Evolutionary conservation across 2,797 vertebrate species (phyloP).

Genomic region (Rachycentron canadum): DNA sequence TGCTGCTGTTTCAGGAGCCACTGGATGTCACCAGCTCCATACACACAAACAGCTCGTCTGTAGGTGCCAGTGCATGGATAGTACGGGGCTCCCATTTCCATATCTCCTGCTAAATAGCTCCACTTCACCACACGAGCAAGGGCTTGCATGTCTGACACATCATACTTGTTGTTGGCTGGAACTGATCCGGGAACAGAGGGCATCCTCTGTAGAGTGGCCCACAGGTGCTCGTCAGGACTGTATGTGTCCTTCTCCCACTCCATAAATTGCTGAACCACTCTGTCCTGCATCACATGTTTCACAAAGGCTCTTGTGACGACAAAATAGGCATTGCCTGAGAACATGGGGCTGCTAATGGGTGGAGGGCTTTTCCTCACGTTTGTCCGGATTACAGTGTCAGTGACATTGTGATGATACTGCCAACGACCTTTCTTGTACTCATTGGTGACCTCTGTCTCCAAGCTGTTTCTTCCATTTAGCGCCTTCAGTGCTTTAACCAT

Average conservation of each 20-base stretch:
- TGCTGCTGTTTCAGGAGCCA: constrained; percentile 91
- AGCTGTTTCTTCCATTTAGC: constrained; percentile 87
- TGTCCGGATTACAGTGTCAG: constrained; percentile 62
- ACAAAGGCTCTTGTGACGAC: constrained; percentile 89
- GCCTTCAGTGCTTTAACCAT: constrained; percentile 84
- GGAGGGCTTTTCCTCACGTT: constrained; percentile 74
- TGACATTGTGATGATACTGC: constrained; percentile 82
- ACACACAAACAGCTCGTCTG: constrained; percentile 87
- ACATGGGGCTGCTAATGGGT: constrained; percentile 87
- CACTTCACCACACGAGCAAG: constrained; percentile 91
- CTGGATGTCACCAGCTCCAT: constrained; percentile 88
- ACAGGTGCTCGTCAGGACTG: constrained; percentile 93
- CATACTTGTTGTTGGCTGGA: constrained; percentile 85
- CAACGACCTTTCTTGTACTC: constrained; percentile 81
- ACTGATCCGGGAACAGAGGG: constrained; percentile 86
- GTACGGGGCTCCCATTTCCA: constrained; percentile 87
- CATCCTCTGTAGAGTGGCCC: constrained; percentile 92
- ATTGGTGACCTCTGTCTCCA: constrained; percentile 86
- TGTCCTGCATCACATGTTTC: constrained; percentile 81
- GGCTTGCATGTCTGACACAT: constrained; percentile 89
- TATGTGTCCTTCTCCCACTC: constrained; percentile 94
- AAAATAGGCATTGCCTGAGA: constrained; percentile 90
- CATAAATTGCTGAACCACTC: constrained; percentile 74
- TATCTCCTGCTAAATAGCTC: constrained; percentile 84
- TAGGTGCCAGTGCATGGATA: constrained; percentile 85